phyloP scores from a whole-genome alignment of 2,888 invertebrate genomes.

The Erebia aethiops region DNA sequence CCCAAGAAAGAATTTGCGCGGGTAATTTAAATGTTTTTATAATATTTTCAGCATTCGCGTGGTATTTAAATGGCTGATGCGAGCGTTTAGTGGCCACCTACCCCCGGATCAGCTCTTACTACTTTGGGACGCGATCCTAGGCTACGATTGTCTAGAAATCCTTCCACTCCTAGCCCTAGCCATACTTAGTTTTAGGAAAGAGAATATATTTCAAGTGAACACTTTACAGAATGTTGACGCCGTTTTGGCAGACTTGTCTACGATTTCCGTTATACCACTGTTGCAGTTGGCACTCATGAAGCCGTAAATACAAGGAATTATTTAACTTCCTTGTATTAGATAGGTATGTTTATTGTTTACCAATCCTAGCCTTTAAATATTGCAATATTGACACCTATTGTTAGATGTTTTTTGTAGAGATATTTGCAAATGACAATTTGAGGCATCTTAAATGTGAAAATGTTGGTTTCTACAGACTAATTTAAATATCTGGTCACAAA shows the following conservation, averaged over 20 bases:
- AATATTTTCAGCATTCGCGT: slow-evolving; percentile 87
- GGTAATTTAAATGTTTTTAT: neutral
- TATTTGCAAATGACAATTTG: slow-evolving; percentile 1
- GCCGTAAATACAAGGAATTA: slow-evolving; percentile 44
- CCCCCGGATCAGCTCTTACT: slow-evolving; percentile 95
- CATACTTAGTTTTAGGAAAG: slow-evolving; percentile 92
- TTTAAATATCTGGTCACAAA: neutral
- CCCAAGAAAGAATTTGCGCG: neutral
- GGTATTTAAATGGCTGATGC: slow-evolving; percentile 98
- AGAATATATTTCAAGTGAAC: slow-evolving; percentile 89
- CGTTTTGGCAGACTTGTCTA: slow-evolving; percentile 93
- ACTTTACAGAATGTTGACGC: slow-evolving; percentile 92
- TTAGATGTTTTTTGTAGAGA: neutral
- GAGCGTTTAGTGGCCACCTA: slow-evolving; percentile 97
- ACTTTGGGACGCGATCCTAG: slow-evolving; percentile 95
- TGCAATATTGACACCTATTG: neutral
- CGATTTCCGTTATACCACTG: slow-evolving; percentile 92
- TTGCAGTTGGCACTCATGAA: slow-evolving; percentile 90
- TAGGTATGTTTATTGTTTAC: neutral
- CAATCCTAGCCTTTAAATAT: neutral
- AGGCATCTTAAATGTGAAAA: neutral
- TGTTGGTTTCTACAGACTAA: neutral
- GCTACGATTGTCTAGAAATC: slow-evolving; percentile 95
- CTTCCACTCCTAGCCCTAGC: slow-evolving; percentile 93
- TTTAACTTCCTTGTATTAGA: neutral